Evolutionary conservation across 2,797 vertebrate genomes (phyloP).

Genomic region (Oceanodroma leucorhoa): DNA sequence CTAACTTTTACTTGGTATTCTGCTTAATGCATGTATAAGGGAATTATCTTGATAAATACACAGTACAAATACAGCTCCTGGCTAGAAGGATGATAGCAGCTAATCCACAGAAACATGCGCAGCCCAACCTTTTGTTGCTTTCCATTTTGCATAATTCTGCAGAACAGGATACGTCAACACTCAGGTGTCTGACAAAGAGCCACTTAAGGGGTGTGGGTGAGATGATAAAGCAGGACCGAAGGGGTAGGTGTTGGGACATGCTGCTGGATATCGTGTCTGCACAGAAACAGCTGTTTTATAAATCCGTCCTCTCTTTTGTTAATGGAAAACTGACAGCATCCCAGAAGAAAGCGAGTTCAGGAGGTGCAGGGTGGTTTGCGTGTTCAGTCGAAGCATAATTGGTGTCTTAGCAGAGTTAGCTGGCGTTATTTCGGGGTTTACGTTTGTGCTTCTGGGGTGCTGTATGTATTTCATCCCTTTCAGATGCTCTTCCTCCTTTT

Average conservation of each 20-base stretch:
- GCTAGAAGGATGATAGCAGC: neutral
- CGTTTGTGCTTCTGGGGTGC: neutral
- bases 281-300: neutral
- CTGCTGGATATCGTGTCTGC: conserved; percentile 6
- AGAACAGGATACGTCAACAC: neutral
- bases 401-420: neutral
- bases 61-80: neutral
- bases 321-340: neutral
- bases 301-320: neutral
- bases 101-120: neutral
- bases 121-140: neutral
- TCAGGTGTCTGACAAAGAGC: neutral
- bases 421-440: neutral
- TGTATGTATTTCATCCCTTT: neutral
- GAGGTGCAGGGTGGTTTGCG: neutral
- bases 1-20: neutral
- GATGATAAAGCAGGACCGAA: neutral
- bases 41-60: neutral
- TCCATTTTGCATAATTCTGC: neutral
- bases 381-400: fast-evolving
- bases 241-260: conserved; percentile 54
- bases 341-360: neutral
- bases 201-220: neutral
- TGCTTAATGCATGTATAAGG: neutral
- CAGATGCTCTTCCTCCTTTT: neutral